phyloP scores from a whole-genome alignment of 2,113 vertebrate genomes.

The Aspidoscelis tigris region DNA sequence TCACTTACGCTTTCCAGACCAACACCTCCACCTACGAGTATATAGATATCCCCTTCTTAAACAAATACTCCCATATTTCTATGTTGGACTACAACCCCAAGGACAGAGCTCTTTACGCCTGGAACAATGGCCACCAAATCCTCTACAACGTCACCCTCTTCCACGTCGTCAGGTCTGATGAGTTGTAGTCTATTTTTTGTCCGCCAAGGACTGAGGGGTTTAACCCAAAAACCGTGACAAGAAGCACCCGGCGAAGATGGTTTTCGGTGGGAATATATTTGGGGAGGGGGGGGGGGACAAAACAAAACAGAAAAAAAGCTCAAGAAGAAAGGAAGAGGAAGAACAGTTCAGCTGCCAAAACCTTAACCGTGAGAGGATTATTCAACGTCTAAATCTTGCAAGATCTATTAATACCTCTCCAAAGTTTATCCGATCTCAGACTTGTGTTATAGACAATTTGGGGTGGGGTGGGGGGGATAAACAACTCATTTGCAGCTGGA shows the following conservation, averaged over 20 bases:
- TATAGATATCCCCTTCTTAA: constrained; percentile 96
- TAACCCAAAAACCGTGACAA: neutral
- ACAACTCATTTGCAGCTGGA: constrained; percentile 72
- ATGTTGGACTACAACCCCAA: constrained; percentile 99
- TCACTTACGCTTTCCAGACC: constrained; percentile 97
- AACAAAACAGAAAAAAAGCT: neutral
- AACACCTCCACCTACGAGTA: constrained; percentile 98
- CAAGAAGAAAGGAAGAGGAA: neutral
- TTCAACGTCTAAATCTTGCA: constrained; percentile 33
- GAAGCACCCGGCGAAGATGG: constrained; percentile 2
- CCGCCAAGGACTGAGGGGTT: constrained; percentile 16
- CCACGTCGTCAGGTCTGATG: constrained; percentile 94
- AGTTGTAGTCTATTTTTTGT: constrained; percentile 80
- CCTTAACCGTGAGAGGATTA: constrained; percentile 51
- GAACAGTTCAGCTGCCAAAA: constrained; percentile 73
- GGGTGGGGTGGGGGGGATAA: neutral
- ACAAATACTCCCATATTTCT: constrained; percentile 97
- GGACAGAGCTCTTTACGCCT: constrained; percentile 95
- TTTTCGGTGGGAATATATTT: constrained; percentile 10
- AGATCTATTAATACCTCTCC: constrained; percentile 51
- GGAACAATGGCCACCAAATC: constrained; percentile 98
- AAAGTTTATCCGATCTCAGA: constrained; percentile 42
- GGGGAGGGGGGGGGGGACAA: constrained; percentile 16
- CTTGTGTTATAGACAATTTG: constrained; percentile 49
- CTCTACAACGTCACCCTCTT: constrained; percentile 98